A percentile compares a stretch with the other conserved stretches of the same genome.
Conservation (phyloP, 2,888 invertebrate species). For the Liopterus haemorrhoidalis region DNA sequence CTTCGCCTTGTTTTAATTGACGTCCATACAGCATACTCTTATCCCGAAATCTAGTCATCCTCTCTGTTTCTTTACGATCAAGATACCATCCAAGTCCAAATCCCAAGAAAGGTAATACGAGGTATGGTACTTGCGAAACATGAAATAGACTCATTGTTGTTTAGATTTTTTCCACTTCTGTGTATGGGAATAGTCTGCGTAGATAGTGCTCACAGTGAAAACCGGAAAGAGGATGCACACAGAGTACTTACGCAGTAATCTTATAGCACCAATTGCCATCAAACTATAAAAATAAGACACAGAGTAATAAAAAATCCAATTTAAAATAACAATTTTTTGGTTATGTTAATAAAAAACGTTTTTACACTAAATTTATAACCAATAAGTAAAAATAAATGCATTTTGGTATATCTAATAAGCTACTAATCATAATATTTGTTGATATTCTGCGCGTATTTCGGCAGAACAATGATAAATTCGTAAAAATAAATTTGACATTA, state of each 20-base stretch:
- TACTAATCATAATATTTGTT: no score
- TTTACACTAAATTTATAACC: no score
- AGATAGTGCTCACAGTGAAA: slow-evolving; percentile 54
- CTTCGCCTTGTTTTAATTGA: slow-evolving; percentile 56
- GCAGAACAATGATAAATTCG: no score
- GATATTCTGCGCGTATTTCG: no score
- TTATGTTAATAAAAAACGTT: no score
- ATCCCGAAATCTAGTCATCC: slow-evolving; percentile 69
- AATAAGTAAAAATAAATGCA: no score
- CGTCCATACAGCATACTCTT: slow-evolving; percentile 73
- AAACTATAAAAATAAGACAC: slow-evolving; percentile 36
- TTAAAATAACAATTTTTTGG: no score
- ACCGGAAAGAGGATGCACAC: slow-evolving; percentile 64
- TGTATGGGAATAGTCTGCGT: slow-evolving; percentile 67
- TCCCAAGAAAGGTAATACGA: slow-evolving; percentile 53
- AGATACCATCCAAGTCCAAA: slow-evolving; percentile 57
- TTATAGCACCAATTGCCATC: slow-evolving; percentile 49
- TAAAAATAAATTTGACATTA: no score
- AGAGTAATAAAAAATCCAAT: no score
- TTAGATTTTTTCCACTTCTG: slow-evolving; percentile 59
- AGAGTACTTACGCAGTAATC: slow-evolving; percentile 57
- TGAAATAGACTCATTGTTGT: slow-evolving; percentile 40
- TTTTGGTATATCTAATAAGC: no score
- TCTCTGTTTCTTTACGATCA: slow-evolving; percentile 63
- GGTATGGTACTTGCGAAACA: slow-evolving; percentile 50